A percentile compares a stretch with the other conserved stretches of the same genome.
Conservation (phyloP, 2,888 invertebrate species). For the Apodemia mormo region DNA sequence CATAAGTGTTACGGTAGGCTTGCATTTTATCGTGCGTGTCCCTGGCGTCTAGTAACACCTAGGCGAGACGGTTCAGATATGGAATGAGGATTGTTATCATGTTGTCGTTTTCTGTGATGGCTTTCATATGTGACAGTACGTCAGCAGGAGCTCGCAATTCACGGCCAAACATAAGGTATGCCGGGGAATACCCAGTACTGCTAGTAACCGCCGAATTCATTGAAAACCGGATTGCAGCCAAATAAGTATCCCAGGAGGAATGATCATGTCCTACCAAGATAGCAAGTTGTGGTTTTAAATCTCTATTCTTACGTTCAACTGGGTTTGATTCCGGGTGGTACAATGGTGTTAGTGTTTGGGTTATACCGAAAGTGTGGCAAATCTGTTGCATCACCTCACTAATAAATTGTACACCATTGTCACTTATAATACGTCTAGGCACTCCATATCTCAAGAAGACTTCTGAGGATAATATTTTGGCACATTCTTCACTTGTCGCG, state of each 20-base stretch:
- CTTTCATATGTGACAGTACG: slow-evolving; percentile 12
- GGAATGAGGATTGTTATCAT: slow-evolving; percentile 17
- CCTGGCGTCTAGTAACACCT: slow-evolving; percentile 2
- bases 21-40: slow-evolving; percentile 23
- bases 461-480: slow-evolving; percentile 34
- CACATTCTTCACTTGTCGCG: slow-evolving; percentile 38
- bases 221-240: too few species aligned
- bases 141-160: slow-evolving; percentile 18
- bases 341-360: slow-evolving; percentile 28
- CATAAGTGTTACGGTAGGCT: slow-evolving; percentile 11
- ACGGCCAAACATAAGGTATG: too few species aligned
- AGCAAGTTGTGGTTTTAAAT: too few species aligned
- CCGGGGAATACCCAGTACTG: too few species aligned
- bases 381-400: slow-evolving; percentile 37
- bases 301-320: too few species aligned
- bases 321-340: slow-evolving; percentile 39
- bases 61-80: slow-evolving; percentile 7
- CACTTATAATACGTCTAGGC: slow-evolving; percentile 45
- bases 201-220: too few species aligned
- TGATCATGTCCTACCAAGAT: too few species aligned
- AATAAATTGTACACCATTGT: slow-evolving; percentile 45
- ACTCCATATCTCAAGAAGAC: slow-evolving; percentile 45
- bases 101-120: slow-evolving; percentile 22
- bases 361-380: slow-evolving; percentile 28
- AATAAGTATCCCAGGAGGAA: too few species aligned